Conservation (phyloP, 2,888 invertebrate genomes). For the Pollenia labialis region DNA sequence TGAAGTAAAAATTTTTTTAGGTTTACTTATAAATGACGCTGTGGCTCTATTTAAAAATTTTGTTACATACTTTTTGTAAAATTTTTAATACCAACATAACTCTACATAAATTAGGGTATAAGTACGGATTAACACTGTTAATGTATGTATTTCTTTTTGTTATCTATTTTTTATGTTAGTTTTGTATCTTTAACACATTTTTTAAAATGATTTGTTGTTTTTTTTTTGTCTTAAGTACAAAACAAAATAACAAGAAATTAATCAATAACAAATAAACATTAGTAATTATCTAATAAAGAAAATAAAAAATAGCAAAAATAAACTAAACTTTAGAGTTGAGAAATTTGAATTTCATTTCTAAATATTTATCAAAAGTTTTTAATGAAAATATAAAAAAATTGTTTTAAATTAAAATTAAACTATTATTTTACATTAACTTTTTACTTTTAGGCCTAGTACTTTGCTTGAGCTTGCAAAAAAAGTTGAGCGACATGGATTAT, state of each 20-base stretch:
- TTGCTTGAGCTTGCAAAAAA: no score
- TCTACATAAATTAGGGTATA: not conserved
- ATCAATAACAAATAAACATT: constrained; percentile 48
- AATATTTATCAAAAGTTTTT: no score
- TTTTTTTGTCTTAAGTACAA: constrained; percentile 1
- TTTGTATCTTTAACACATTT: constrained; percentile 58
- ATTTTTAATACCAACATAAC: not conserved
- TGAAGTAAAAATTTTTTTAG: no score
- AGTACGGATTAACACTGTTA: constrained; percentile 48
- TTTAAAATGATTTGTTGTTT: constrained; percentile 37
- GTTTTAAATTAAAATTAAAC: no score
- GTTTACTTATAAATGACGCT: no score
- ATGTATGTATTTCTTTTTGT: not conserved
- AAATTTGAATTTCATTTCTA: no score
- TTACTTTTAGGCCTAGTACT: no score
- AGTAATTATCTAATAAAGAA: constrained; percentile 15
- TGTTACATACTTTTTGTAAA: constrained; percentile 9
- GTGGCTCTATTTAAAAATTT: no score
- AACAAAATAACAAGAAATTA: constrained; percentile 45
- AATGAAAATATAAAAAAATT: no score
- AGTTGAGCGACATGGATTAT: no score
- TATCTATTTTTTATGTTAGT: not conserved
- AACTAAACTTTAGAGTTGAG: not conserved
- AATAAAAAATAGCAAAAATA: constrained; percentile 15
- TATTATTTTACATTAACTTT: no score